Conservation (phyloP, 2,797 vertebrate species). For the Pangasius djambal region DNA sequence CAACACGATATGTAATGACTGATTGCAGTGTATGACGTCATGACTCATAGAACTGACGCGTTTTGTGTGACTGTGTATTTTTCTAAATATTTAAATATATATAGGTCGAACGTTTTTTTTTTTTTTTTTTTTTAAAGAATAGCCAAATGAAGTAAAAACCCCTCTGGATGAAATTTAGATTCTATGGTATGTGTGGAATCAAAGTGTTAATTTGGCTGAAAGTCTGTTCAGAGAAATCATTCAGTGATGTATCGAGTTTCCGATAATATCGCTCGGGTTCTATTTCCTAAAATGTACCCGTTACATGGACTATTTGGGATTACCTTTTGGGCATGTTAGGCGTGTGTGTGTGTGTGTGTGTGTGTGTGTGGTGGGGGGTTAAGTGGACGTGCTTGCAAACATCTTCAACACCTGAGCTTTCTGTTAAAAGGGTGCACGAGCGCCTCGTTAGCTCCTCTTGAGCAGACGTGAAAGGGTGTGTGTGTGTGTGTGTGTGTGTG, state of each 20-base stretch:
- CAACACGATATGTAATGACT: not conserved
- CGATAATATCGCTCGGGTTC: not conserved
- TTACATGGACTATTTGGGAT: not conserved
- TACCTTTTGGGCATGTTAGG: no score
- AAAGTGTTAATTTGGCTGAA: not conserved
- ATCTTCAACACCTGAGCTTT: constrained; percentile 40
- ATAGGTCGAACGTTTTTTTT: no score
- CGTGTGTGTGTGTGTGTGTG: constrained; percentile 15
- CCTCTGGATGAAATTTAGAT: not conserved
- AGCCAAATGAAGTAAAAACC: not conserved
- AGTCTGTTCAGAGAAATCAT: not conserved
- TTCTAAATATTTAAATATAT: not conserved
- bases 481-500: constrained; percentile 21
- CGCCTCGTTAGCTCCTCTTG: constrained; percentile 31
- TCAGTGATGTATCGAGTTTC: not conserved
- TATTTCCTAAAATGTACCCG: not conserved
- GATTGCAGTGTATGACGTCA: not conserved
- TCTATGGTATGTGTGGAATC: not conserved
- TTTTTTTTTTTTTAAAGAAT: not conserved
- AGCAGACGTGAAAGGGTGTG: constrained; percentile 15
- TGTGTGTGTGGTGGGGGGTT: constrained; percentile 33
- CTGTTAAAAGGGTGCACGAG: constrained; percentile 32
- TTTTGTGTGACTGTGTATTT: not conserved
- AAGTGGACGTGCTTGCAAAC: constrained; percentile 53
- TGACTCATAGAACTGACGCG: no score